Conservation (phyloP, 2,797 vertebrate genomes). For the Oreonectes daqikongensis region DNA sequence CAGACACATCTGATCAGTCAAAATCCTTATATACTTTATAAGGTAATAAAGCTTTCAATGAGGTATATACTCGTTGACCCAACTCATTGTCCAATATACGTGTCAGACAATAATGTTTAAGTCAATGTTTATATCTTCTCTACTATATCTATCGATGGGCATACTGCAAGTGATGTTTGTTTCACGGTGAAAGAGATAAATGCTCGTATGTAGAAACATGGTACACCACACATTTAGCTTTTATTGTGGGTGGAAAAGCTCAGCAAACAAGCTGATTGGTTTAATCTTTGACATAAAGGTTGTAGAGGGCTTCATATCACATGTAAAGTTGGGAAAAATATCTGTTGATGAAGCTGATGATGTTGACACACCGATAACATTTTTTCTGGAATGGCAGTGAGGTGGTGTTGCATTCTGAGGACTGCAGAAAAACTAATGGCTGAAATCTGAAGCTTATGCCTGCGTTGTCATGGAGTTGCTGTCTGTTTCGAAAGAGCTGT, state of each 20-base stretch:
- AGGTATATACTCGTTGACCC: neutral
- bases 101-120: neutral
- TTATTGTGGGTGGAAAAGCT: slow-evolving; percentile 28
- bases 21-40: neutral
- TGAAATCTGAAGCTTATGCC: slow-evolving; percentile 14
- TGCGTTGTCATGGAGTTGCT: slow-evolving; percentile 33
- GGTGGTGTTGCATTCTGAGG: neutral
- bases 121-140: neutral
- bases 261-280: slow-evolving; percentile 39
- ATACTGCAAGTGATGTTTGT: neutral
- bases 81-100: neutral
- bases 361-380: slow-evolving; percentile 37
- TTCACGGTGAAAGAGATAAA: neutral
- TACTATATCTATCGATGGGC: neutral
- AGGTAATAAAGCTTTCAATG: neutral
- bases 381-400: slow-evolving; percentile 4
- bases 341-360: slow-evolving; percentile 19
- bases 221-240: slow-evolving; percentile 20
- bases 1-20: neutral
- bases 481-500: neutral
- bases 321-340: slow-evolving; percentile 30
- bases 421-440: neutral
- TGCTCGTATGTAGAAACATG: neutral
- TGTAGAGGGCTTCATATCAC: slow-evolving; percentile 19
- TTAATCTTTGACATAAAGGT: slow-evolving; percentile 31